Conservation (phyloP, 1,140 invertebrate species). For the Euwallacea similis region DNA sequence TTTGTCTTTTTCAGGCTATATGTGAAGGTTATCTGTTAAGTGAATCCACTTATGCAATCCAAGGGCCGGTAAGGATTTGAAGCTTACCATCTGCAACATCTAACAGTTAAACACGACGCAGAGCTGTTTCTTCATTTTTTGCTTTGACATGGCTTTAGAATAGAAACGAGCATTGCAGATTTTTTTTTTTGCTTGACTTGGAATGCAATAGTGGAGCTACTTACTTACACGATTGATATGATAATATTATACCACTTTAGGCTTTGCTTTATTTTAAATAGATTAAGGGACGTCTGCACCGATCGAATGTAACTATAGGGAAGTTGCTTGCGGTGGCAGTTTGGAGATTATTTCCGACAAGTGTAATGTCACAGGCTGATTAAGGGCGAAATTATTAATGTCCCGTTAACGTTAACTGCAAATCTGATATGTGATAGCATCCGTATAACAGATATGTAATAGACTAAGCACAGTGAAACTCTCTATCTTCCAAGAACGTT, state of each 20-base stretch:
- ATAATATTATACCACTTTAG: not conserved
- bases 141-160: conserved; percentile 26
- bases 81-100: conserved; percentile 15
- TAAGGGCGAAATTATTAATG: no score
- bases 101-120: conserved; percentile 12
- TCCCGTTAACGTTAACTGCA: no score
- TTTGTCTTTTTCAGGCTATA: conserved; percentile 34
- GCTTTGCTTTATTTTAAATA: conserved; percentile 6
- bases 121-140: conserved; percentile 13
- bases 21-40: conserved; percentile 30
- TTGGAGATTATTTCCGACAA: no score
- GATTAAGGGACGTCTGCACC: not conserved
- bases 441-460: no score
- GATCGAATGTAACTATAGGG: no score
- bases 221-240: conserved; percentile 13
- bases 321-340: no score
- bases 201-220: conserved; percentile 32
- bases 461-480: no score
- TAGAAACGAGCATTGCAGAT: conserved; percentile 27
- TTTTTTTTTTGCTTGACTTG: conserved; percentile 28
- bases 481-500: no score
- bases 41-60: conserved; percentile 38
- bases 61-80: conserved; percentile 29
- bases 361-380: no score
- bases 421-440: no score